Evolutionary conservation across 2,888 invertebrate genomes (phyloP).

Genomic region (Mythimna lalbum): DNA sequence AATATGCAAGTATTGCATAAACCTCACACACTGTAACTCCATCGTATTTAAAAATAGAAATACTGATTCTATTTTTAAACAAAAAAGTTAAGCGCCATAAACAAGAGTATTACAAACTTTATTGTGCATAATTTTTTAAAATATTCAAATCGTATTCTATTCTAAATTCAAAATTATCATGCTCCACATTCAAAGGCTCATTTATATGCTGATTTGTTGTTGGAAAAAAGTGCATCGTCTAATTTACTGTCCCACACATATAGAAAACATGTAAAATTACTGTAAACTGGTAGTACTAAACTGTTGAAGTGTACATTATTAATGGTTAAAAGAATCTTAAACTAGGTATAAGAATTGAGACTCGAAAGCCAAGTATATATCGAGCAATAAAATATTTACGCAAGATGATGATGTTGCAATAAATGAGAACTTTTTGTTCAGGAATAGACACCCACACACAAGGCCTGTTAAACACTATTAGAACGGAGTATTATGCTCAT

Average conservation of each 20-base stretch:
- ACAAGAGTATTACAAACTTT: conserved; percentile 57
- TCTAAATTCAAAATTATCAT: conserved; percentile 51
- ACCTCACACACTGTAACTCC: too few species aligned
- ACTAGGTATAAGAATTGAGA: neutral
- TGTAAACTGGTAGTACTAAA: neutral
- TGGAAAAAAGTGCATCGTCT: conserved; percentile 38
- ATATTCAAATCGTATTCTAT: conserved; percentile 63
- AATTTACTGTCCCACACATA: conserved; percentile 23
- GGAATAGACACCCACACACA: neutral
- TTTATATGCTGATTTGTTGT: conserved; percentile 46
- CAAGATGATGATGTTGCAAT: neutral
- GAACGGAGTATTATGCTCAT: too few species aligned
- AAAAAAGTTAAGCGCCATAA: conserved; percentile 44
- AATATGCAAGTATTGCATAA: too few species aligned
- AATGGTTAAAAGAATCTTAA: neutral
- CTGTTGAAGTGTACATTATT: neutral
- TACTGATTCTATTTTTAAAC: neutral
- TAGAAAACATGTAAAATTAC: conserved; percentile 16
- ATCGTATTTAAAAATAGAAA: too few species aligned
- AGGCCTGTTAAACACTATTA: too few species aligned
- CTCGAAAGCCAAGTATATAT: neutral
- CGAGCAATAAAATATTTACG: neutral
- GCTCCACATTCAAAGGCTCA: conserved; percentile 52
- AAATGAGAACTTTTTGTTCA: neutral
- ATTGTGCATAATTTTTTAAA: conserved; percentile 57